phyloP scores from a whole-genome alignment of 2,797 vertebrate species.

The Mormyrops boulengeri region DNA sequence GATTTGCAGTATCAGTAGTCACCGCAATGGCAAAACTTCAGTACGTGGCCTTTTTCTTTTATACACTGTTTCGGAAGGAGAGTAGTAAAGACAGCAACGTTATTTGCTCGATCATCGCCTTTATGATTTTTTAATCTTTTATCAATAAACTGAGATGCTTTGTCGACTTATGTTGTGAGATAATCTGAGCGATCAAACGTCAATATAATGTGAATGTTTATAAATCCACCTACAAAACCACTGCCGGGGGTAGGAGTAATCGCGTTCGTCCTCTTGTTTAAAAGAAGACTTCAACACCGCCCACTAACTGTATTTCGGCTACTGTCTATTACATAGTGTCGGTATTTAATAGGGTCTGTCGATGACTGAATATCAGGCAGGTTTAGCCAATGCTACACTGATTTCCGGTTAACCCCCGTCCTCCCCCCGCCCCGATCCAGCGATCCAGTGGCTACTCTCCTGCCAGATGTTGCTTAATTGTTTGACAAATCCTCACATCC shows the following conservation, averaged over 20 bases:
- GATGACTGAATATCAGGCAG: neutral
- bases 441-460: neutral
- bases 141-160: neutral
- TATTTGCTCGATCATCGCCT: neutral
- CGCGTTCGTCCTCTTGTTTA: too few relatives aligned
- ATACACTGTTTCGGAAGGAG: neutral
- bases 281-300: neutral
- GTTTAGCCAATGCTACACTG: neutral
- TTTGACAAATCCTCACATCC: neutral
- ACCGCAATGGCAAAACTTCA: neutral
- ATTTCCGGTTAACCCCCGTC: neutral
- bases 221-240: neutral
- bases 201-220: neutral
- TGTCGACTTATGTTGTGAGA: neutral
- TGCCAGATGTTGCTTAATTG: neutral
- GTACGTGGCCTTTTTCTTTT: neutral
- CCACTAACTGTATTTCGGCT: neutral
- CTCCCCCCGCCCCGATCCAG: neutral
- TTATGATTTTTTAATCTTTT: neutral
- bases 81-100: neutral
- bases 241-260: too few relatives aligned
- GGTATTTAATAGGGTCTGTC: neutral
- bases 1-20: neutral
- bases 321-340: neutral
- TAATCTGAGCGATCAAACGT: neutral